phyloP scores from a whole-genome alignment of 2,113 vertebrate species.

The Austrofundulus limnaeus region DNA sequence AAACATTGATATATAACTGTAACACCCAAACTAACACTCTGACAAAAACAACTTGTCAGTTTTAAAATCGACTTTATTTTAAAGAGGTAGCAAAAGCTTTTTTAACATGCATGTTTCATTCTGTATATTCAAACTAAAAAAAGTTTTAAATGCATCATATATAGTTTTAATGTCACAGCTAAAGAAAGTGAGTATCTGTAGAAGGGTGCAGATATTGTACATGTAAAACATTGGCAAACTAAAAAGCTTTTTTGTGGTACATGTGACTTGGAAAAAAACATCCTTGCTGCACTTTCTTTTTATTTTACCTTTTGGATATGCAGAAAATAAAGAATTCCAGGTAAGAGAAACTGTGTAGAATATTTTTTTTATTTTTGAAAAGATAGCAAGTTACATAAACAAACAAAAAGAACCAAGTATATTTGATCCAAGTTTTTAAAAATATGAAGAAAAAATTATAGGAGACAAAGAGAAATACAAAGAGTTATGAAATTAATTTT shows the following conservation, averaged over 20 bases:
- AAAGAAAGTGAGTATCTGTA: no score
- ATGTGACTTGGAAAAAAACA: no score
- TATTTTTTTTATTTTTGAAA: constrained; percentile 35
- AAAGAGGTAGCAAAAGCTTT: neutral
- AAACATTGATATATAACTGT: no score
- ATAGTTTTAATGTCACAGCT: no score
- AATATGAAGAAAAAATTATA: constrained; percentile 39
- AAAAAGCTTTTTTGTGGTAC: neutral
- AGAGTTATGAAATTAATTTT: constrained; percentile 4
- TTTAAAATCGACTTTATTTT: neutral
- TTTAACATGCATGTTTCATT: neutral
- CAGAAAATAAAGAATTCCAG: neutral
- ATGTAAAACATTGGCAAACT: neutral
- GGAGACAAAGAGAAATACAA: neutral
- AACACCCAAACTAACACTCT: neutral
- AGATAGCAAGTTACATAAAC: constrained; percentile 16
- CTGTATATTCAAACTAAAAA: neutral
- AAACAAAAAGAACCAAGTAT: constrained; percentile 15
- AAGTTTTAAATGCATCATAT: neutral
- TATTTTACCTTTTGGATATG: neutral
- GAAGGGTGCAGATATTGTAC: no score
- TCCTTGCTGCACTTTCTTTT: no score
- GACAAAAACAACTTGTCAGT: neutral
- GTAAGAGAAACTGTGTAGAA: neutral
- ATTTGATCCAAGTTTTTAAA: constrained; percentile 28